These are phyloP conservation scores for Ophraella communa DNA, from an alignment of 2,888 invertebrate species.

Conservation along the genomic window DNA sequence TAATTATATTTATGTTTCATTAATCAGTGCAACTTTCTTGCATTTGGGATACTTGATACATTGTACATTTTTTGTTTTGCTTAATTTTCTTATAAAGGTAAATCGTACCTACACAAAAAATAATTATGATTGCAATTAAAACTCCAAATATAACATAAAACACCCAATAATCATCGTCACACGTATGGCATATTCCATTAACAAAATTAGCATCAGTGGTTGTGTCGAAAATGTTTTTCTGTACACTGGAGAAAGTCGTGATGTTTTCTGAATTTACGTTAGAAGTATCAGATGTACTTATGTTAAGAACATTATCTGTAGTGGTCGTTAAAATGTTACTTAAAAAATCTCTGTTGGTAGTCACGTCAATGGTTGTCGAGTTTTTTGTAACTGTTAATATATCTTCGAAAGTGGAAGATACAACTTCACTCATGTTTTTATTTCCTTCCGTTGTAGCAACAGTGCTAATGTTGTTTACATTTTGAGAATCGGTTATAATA, in stretches of 20 bases:
- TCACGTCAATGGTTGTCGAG: not conserved
- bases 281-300: not conserved
- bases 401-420: not conserved
- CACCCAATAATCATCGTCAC: not conserved
- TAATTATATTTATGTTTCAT: not conserved
- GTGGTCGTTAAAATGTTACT: not conserved
- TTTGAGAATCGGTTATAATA: not conserved
- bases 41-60: slow-evolving; percentile 16
- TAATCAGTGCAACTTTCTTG: not conserved
- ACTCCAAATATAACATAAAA: slow-evolving; percentile 4
- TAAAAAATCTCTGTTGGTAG: not conserved
- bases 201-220: not conserved
- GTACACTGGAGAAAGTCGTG: not conserved
- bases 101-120: not conserved
- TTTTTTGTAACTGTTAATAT: not conserved
- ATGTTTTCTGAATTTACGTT: not conserved
- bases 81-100: slow-evolving; percentile 10
- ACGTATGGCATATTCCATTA: not conserved
- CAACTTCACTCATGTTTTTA: not conserved
- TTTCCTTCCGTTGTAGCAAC: not conserved
- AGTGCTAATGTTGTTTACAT: not conserved
- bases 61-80: not conserved
- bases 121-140: slow-evolving; percentile 2
- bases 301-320: not conserved
- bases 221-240: not conserved